Percentiles rank a stretch among this genome's conserved stretches.
These are phyloP conservation scores for Lomographa bimaculata DNA, from an alignment of 2,888 invertebrate species.

Conservation along the genomic window DNA sequence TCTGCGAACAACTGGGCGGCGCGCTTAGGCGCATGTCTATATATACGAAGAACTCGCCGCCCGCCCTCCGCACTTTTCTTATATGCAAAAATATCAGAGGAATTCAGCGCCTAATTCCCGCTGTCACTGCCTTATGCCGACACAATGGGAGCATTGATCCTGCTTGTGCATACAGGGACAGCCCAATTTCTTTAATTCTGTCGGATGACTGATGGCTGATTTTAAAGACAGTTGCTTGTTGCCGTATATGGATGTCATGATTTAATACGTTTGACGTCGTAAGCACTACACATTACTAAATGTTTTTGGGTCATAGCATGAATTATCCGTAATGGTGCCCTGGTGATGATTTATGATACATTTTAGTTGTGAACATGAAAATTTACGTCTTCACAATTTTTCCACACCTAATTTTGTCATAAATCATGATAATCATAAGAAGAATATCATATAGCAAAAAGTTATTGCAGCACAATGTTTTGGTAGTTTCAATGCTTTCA, in stretches of 20 bases:
- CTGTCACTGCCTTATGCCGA: conserved; percentile 73
- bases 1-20: conserved; percentile 70
- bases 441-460: conserved; percentile 13
- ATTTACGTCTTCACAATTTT: conserved; percentile 13
- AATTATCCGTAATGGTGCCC: conserved; percentile 14
- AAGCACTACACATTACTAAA: conserved; percentile 1
- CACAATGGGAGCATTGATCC: conserved; percentile 82
- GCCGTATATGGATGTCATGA: conserved; percentile 44
- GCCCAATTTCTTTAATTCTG: conserved; percentile 59
- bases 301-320: conserved; percentile 16
- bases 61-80: conserved; percentile 66
- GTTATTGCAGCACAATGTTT: conserved; percentile 15
- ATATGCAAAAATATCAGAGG: conserved; percentile 78
- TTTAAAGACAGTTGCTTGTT: conserved; percentile 39
- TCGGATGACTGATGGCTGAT: conserved; percentile 45
- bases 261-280: conserved; percentile 8
- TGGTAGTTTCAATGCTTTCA: conserved; percentile 23
- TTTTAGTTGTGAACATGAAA: conserved; percentile 13
- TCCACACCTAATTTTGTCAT: conserved; percentile 15
- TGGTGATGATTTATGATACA: conserved; percentile 25
- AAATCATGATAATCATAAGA: conserved; percentile 15
- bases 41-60: conserved; percentile 66
- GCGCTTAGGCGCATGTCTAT: conserved; percentile 60
- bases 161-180: conserved; percentile 60
- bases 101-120: conserved; percentile 76